Evolutionary conservation across 2,888 invertebrate species (phyloP).

Genomic region (Seira sanloemensis): DNA sequence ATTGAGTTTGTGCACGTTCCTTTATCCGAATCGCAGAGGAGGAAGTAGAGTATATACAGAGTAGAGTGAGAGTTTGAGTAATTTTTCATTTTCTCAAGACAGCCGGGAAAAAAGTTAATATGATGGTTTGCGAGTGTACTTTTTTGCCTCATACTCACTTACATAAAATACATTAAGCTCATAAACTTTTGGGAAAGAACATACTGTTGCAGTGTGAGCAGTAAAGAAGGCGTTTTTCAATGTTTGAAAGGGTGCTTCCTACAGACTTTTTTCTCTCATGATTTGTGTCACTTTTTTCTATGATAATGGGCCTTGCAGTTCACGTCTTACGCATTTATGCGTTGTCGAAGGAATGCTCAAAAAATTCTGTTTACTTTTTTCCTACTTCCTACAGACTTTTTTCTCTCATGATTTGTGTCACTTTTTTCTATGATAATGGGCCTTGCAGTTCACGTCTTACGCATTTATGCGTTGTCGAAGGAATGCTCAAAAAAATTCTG

Average conservation of each 20-base stretch:
- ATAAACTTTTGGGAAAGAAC: no score
- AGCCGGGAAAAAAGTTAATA: no score
- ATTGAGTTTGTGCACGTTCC: constrained; percentile 26
- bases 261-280: neutral
- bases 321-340: no score
- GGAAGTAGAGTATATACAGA: no score
- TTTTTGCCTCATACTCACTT: no score
- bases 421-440: no score
- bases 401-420: constrained; percentile 8
- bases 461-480: neutral
- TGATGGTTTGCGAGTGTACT: no score
- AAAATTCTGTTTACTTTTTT: constrained; percentile 18
- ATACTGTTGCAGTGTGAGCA: constrained; percentile 1
- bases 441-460: no score
- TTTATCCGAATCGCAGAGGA: no score
- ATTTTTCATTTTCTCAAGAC: constrained; percentile 24
- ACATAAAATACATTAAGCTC: no score
- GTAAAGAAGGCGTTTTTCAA: constrained; percentile 27
- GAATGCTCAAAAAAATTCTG: constrained; percentile 20
- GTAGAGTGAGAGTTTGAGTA: neutral
- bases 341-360: neutral
- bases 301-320: no score
- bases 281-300: no score
- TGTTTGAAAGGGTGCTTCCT: constrained; percentile 23
- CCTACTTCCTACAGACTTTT: neutral